Evolutionary conservation across 2,113 vertebrate genomes (phyloP).

Genomic region (Terrapene triunguis): DNA sequence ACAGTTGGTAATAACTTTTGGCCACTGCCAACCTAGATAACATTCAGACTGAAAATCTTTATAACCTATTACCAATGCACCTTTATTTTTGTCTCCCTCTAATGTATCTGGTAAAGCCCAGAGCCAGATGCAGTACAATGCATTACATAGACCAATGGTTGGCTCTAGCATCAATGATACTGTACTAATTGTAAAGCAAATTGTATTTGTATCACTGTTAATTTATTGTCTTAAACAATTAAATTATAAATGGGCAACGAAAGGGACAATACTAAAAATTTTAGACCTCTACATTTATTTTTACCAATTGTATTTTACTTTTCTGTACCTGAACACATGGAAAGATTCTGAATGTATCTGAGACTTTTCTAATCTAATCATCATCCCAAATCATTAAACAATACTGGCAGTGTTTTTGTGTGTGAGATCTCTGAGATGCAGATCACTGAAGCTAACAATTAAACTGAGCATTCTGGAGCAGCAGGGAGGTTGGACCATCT

Average conservation of each 20-base stretch:
- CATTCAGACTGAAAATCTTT: background rate
- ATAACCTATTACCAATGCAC: background rate
- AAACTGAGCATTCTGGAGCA: constrained; percentile 9
- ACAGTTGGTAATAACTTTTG: background rate
- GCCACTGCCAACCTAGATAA: background rate
- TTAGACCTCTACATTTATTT: background rate
- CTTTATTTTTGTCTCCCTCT: background rate
- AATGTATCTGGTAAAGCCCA: background rate
- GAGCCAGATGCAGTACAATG: background rate
- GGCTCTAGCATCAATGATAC: background rate
- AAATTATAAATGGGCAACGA: background rate
- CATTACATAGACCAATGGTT: background rate
- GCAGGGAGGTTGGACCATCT: constrained; percentile 11
- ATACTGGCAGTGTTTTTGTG: constrained; percentile 1
- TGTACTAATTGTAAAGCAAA: background rate
- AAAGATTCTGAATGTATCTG: background rate
- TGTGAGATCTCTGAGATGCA: background rate
- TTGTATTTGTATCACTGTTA: background rate
- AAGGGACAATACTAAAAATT: background rate
- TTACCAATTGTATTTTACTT: background rate
- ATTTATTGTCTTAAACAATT: background rate
- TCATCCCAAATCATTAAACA: background rate
- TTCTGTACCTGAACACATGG: background rate
- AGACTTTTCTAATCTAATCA: background rate
- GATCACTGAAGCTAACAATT: constrained; percentile 12